Base-by-base conservation (phyloP, 2,888 invertebrate species). In the Nipponacmea schrenckii region DNA sequence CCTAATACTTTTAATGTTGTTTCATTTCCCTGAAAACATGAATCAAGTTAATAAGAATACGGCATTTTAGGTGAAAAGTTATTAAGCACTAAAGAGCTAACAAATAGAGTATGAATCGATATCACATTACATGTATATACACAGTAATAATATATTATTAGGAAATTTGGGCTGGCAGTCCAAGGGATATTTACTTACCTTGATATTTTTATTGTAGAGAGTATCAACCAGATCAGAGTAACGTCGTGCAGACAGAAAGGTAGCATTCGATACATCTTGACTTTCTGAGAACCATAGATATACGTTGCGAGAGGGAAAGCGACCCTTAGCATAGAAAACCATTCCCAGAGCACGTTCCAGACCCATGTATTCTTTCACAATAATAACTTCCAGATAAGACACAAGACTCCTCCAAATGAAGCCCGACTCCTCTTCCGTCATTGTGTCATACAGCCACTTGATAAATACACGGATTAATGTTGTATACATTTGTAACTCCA, bases 401-500 rank as follows among this genome's bases (percentile, higher is more conserved):
- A 84, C 84, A n/a, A 85, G 76, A 14, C 77, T 77, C 75, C 80
- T 79, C 85, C 84, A 85, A 62, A 79, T 73, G 24, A 75, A 74
- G 1, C 83, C 82, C 1, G 80, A 79, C 15, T 79, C 73, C 10
- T 80, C 78, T 68, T 84, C 84, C 0, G 77, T 79, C 45, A 85
- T 95, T 15, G 83, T 78, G 50, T 83, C 81, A 69, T 82, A 81
- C 45, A 85, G 73, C 84, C 84, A 84, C 62, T 77, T 77, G 65
- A 82, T 80, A 68, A 84, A 80, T 1, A 82, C 78, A 31, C 80
- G 75, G 62, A 83, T 83, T 73, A 78, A 73, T 14, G 79, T 78
- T 5, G 84, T 77, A 67, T 85, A 85, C 62, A 84, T 82, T 12
- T 79, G 69, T 20, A 85, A 64, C 63, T 85, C 84, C n/a, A 78